A percentile compares a stretch with the other conserved stretches of the same genome.
These are phyloP conservation scores for Sabatieria punctata DNA, from an alignment of 2,888 invertebrate genomes.

Conservation along the genomic window DNA sequence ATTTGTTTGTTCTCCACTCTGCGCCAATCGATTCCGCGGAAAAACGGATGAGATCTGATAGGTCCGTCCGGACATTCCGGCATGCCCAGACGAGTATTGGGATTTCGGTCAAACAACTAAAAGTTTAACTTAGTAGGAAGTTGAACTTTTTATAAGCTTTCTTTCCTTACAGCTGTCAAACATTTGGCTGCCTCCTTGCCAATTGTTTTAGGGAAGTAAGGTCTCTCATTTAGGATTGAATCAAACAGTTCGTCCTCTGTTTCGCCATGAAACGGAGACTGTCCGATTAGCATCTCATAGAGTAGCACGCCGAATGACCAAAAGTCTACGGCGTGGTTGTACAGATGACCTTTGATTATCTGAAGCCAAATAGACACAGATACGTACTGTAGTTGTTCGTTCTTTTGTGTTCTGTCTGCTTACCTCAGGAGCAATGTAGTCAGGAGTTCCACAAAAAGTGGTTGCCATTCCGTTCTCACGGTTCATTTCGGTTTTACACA, in stretches of 20 bases:
- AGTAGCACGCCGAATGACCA: constrained; percentile 76
- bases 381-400: no score
- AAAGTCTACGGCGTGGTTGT: constrained; percentile 97
- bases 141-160: no score
- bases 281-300: constrained; percentile 96
- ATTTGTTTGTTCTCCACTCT: constrained; percentile 67
- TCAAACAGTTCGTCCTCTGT: constrained; percentile 91
- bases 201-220: constrained; percentile 82
- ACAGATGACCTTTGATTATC: constrained; percentile 85
- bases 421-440: constrained; percentile 98
- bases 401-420: no score
- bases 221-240: constrained; percentile 93
- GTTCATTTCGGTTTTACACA: constrained; percentile 95
- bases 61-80: constrained; percentile 70
- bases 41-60: constrained; percentile 77
- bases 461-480: constrained; percentile 65
- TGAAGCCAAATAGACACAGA: constrained; percentile 37
- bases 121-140: no score
- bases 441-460: constrained; percentile 82
- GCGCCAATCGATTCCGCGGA: constrained; percentile 70
- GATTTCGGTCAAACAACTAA: constrained; percentile 74
- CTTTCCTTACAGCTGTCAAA: constrained; percentile 52
- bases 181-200: constrained; percentile 53
- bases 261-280: constrained; percentile 94
- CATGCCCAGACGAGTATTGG: constrained; percentile 67